phyloP scores from a whole-genome alignment of 2,113 vertebrate genomes.

The Rhabdornis inornatus region DNA sequence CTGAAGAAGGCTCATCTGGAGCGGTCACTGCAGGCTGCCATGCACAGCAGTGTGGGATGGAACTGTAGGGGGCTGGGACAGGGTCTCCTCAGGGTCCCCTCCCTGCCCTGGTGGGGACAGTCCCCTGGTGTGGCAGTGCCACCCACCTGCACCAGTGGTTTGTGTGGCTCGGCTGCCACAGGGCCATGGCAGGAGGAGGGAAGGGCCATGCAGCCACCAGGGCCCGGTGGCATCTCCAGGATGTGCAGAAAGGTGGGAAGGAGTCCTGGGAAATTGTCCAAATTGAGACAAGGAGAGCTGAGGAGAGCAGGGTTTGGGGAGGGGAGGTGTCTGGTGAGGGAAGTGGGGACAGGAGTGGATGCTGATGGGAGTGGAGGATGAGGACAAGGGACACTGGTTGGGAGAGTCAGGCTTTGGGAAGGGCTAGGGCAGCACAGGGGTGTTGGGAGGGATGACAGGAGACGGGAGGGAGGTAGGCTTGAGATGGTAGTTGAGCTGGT shows the following conservation, averaged over 20 bases:
- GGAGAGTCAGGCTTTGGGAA: background rate
- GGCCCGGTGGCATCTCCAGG: background rate
- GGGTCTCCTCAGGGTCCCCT: background rate
- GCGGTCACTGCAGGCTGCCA: background rate
- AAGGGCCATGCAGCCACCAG: background rate
- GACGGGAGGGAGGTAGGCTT: background rate
- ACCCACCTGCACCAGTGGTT: rapidly evolving
- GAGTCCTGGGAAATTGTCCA: background rate
- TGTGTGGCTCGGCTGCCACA: background rate
- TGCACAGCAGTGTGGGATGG: rapidly evolving
- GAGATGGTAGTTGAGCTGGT: background rate
- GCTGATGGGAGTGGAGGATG: background rate
- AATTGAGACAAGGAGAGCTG: background rate
- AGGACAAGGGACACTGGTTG: rapidly evolving
- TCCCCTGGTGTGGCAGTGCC: rapidly evolving
- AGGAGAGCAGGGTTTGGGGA: background rate
- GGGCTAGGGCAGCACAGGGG: rapidly evolving
- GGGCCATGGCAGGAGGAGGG: rapidly evolving
- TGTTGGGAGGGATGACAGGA: background rate
- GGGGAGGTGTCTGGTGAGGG: background rate
- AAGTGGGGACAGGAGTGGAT: background rate
- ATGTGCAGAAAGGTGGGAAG: background rate
- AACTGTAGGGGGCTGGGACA: background rate
- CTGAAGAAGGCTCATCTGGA: background rate
- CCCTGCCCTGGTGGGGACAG: background rate